Evolutionary conservation across 2,113 vertebrate species (phyloP).

Genomic region (Boulengeromyrus knoepffleri): DNA sequence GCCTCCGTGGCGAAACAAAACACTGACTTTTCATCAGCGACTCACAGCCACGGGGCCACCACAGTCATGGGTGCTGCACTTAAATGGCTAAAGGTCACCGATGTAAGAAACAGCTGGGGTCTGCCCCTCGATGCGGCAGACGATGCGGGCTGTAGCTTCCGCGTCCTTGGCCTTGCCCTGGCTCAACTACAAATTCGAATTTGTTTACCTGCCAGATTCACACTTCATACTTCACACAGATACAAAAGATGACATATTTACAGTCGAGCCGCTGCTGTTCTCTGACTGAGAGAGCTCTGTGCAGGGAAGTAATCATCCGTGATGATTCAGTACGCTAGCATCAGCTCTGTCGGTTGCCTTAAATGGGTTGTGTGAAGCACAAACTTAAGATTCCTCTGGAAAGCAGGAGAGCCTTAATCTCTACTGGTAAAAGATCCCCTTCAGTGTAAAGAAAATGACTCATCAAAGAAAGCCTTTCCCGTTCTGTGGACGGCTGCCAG

Average conservation of each 20-base stretch:
- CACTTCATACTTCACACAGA: background rate
- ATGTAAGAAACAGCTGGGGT: background rate
- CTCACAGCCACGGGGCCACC: background rate
- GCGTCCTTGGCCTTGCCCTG: background rate
- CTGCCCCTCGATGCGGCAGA: background rate
- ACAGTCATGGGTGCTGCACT: background rate
- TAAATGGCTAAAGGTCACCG: background rate
- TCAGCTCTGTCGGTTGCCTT: constrained; percentile 18
- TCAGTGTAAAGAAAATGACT: constrained; percentile 3
- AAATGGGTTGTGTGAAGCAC: constrained; percentile 24
- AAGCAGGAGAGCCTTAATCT: constrained; percentile 17
- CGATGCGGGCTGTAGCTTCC: background rate
- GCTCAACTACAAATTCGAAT: background rate
- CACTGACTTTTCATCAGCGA: background rate
- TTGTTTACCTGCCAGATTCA: background rate
- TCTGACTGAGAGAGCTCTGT: background rate
- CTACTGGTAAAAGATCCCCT: constrained; percentile 13
- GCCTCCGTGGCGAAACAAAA: background rate
- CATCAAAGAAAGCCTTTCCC: constrained; percentile 21
- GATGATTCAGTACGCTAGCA: background rate
- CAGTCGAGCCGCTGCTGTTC: background rate
- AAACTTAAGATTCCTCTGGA: constrained; percentile 20
- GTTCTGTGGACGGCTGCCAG: constrained; percentile 56
- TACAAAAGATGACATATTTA: constrained; percentile 12
- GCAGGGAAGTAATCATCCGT: background rate